Base-by-base conservation (phyloP, 2,797 vertebrate species). In the Silurus aristotelis region DNA sequence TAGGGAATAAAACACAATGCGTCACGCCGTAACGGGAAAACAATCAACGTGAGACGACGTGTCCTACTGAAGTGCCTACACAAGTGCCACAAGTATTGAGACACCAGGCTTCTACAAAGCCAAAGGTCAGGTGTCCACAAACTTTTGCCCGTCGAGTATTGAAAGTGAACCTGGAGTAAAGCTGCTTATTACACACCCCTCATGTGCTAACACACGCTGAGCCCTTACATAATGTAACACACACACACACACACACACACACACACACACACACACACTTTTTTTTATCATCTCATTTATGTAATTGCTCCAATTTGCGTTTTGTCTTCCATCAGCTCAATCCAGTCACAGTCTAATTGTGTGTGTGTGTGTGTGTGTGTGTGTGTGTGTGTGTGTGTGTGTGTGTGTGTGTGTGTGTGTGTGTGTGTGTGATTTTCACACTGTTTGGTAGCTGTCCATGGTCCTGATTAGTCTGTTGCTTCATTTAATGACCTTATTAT, bases 371-470 rank as follows among this genome's bases (percentile, higher is more conserved):
- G 27, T 27, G 27, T 31, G 31, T 38, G 25, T 72, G 22, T 61
- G 68, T 48, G 56, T 63, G 68, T 81, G 61, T 52, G 13, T 82
- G 66, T n/a, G n/a, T n/a, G 52, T 3, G 60, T 27, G 61, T 9
- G n/a, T 52, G 64, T 22, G 55, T 43, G 52, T 3, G 60, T 27
- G 61, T 9, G n/a, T 52, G 64, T 22, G 55, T 43, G 66, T 25
- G 27, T 61, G 58, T 27, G 52, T 70, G 8, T 64, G 78, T 52
- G 31, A 31, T 31, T 31, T 73, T 60, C 60, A 76, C n/a, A 70
- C 19, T 31, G 31, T 31, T 31, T 27, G 5, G 83, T 70, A 61
- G 85, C 88, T 89, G 87, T 89, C 88, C 87, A 43, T 87, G 88
- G 88, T 89, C 56, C 88, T 89, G 88, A 85, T 77, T 84, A 25